These are phyloP conservation scores for Hylaeus volcanicus DNA, from an alignment of 1,140 invertebrate genomes.

Conservation along the genomic window DNA sequence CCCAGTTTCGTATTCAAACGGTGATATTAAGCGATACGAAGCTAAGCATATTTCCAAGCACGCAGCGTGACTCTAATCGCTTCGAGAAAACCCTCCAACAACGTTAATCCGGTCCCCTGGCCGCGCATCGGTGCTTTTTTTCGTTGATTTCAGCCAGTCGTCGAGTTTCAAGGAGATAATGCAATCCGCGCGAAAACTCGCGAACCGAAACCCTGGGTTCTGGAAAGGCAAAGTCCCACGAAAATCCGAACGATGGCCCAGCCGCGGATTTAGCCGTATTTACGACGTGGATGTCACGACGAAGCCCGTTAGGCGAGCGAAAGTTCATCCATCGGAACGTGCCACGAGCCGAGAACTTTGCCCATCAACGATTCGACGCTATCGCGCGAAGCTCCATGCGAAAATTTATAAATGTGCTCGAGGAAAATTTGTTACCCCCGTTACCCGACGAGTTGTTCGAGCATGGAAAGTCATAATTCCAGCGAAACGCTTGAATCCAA, in stretches of 20 bases:
- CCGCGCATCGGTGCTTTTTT: background rate
- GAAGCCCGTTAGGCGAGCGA: background rate
- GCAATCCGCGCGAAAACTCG: conserved; percentile 54
- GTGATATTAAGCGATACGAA: too few species aligned
- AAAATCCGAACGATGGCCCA: conserved; percentile 23
- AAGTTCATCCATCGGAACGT: conserved; percentile 30
- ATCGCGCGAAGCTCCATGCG: background rate
- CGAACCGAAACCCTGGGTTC: conserved; percentile 15
- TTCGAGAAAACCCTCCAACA: conserved; percentile 1
- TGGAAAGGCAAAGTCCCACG: conserved; percentile 44
- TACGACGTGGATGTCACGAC: conserved; percentile 9
- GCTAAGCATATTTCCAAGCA: too few species aligned
- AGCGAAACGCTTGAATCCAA: too few species aligned
- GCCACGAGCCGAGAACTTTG: conserved; percentile 14
- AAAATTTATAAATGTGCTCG: background rate
- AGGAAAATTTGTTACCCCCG: background rate
- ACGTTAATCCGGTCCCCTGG: conserved; percentile 17
- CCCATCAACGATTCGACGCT: conserved; percentile 16
- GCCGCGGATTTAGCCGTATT: conserved; percentile 44
- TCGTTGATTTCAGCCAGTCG: background rate
- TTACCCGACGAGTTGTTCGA: background rate
- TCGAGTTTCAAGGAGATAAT: conserved; percentile 38
- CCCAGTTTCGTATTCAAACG: too few species aligned
- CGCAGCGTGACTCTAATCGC: conserved; percentile 12
- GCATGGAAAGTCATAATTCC: too few species aligned